Evolutionary conservation across 2,888 invertebrate genomes (phyloP).

Genomic region (Bellardia bayeri): DNA sequence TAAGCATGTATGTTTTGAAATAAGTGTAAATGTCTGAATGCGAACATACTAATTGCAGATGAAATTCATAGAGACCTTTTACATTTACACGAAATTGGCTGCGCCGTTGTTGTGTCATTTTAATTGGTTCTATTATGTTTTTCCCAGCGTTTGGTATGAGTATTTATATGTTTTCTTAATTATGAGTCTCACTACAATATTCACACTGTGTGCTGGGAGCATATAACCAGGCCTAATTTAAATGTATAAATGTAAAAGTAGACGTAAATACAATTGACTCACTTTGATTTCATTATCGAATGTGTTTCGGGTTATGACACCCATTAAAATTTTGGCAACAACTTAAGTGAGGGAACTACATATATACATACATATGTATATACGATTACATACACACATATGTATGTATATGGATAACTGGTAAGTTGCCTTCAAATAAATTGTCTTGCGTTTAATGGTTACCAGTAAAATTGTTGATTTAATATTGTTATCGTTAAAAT

Average conservation of each 20-base stretch:
- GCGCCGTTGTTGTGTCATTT: conserved; percentile 11
- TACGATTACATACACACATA: no score
- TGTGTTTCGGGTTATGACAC: conserved; percentile 1
- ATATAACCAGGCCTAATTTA: not conserved
- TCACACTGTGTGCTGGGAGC: not conserved
- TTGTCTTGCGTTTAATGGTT: no score
- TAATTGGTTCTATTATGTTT: conserved; percentile 55
- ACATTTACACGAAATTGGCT: conserved; percentile 30
- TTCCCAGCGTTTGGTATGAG: not conserved
- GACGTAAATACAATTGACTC: conserved; percentile 19
- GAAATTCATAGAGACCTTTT: conserved; percentile 29
- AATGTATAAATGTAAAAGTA: not conserved
- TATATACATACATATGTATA: no score
- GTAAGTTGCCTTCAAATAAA: not conserved
- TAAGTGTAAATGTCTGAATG: conserved; percentile 3
- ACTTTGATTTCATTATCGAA: conserved; percentile 54
- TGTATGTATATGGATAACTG: no score
- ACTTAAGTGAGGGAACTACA: not conserved
- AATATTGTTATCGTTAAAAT: no score
- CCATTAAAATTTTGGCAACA: conserved; percentile 1
- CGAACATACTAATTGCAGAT: conserved; percentile 29
- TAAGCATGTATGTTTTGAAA: not conserved
- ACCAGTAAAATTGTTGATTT: no score
- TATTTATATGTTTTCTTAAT: conserved; percentile 2
- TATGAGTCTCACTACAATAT: not conserved